Evolutionary conservation across 1,140 invertebrate genomes (phyloP).

Genomic region (Saccostrea echinata): DNA sequence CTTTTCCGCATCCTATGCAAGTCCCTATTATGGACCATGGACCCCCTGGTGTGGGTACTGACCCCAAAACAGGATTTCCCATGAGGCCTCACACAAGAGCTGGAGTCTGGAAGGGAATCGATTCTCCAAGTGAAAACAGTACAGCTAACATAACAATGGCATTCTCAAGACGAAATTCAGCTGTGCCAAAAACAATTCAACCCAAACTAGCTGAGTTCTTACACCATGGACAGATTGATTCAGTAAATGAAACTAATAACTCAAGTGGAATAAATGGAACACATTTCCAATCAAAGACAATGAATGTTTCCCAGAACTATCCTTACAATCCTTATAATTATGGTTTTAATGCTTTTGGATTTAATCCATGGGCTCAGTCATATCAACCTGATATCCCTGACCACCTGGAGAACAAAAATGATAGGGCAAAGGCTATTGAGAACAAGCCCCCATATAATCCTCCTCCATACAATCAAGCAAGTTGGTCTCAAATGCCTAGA

Average conservation of each 20-base stretch:
- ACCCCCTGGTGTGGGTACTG: background rate
- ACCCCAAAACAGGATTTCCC: background rate
- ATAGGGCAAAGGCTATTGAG: background rate
- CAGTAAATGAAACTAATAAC: constrained; percentile 15
- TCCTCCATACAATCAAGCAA: background rate
- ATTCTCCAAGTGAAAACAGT: background rate
- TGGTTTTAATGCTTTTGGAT: constrained; percentile 20
- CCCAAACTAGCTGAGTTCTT: constrained; percentile 23
- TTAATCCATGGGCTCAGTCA: background rate
- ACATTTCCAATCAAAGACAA: background rate
- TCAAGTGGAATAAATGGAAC: constrained; percentile 8
- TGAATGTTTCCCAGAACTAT: background rate
- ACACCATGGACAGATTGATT: constrained; percentile 5
- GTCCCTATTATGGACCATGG: background rate
- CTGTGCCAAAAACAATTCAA: background rate
- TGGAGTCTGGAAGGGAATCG: background rate
- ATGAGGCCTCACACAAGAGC: background rate
- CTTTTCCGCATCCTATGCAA: constrained; percentile 10
- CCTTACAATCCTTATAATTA: constrained; percentile 8
- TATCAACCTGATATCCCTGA: background rate
- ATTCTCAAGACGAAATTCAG: constrained; percentile 25
- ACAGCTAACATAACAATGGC: constrained; percentile 11
- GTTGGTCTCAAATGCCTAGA: background rate
- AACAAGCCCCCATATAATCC: background rate
- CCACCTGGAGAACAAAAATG: constrained; percentile 5